A percentile compares a stretch with the other conserved stretches of the same genome.
These are phyloP conservation scores for Macrotis lagotis DNA, from an alignment of 2,113 vertebrate genomes.

Conservation along the genomic window DNA sequence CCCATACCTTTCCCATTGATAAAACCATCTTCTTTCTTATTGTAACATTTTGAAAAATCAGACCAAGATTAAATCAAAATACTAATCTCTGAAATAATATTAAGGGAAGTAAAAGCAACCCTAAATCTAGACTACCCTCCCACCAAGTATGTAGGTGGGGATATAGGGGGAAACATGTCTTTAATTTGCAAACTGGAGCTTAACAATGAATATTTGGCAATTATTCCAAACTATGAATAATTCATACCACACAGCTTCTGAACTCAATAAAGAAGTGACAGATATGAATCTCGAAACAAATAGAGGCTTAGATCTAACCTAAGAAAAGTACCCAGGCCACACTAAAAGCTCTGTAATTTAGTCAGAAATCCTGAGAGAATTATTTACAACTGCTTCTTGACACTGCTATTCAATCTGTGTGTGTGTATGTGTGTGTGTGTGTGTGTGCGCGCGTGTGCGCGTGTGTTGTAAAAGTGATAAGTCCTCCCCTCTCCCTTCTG, in stretches of 20 bases:
- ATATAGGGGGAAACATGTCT: not conserved
- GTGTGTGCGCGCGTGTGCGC: not conserved
- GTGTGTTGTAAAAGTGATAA: not conserved
- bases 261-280: not conserved
- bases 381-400: not conserved
- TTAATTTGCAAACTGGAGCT: not conserved
- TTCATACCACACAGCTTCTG: not conserved
- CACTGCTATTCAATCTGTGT: not conserved
- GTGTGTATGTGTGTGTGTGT: not conserved
- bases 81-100: not conserved
- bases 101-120: not conserved
- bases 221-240: not conserved
- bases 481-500: not conserved
- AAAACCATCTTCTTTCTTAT: not conserved
- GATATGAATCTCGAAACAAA: not conserved
- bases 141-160: not conserved
- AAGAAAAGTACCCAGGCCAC: rapidly evolving
- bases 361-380: not conserved
- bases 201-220: not conserved
- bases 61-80: not conserved
- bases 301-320: rapidly evolving
- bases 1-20: not conserved
- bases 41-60: not conserved
- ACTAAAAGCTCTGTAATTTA: rapidly evolving
- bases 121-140: not conserved